Conservation (phyloP, 92 coral and sea anemone genomes). For the Phymanthus crucifer region DNA sequence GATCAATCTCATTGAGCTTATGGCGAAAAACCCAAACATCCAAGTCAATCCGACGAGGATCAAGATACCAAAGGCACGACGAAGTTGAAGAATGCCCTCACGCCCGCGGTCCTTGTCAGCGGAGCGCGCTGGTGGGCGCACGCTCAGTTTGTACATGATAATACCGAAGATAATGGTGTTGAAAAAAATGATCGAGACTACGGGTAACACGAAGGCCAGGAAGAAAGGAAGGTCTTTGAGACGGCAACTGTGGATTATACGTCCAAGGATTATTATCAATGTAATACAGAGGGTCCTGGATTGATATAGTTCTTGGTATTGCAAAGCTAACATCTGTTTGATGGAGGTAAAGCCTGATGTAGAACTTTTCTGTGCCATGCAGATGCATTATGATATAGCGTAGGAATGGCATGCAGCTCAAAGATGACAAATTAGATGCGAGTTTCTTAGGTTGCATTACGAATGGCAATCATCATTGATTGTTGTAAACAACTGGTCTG, state of each 20-base stretch:
- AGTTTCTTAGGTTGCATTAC: no score
- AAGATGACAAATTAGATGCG: no score
- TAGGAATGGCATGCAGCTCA: no score
- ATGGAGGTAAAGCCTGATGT: not conserved
- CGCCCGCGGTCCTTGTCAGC: conserved; percentile 80
- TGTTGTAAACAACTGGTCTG: no score
- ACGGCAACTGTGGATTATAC: conserved; percentile 74
- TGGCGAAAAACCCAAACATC: conserved; percentile 92
- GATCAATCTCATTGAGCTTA: conserved; percentile 77
- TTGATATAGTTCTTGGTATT: not conserved
- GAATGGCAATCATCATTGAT: no score
- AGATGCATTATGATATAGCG: no score
- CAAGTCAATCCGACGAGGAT: conserved; percentile 94
- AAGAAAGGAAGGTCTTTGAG: conserved; percentile 85
- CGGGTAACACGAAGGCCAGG: conserved; percentile 88
- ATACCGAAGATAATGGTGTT: conserved; percentile 75
- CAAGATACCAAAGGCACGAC: conserved; percentile 91
- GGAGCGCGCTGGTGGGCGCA: conserved; percentile 86
- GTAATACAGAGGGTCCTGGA: not conserved
- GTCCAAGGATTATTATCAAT: not conserved
- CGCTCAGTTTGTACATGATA: conserved; percentile 95
- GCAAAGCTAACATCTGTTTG: not conserved
- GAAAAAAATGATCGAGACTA: conserved; percentile 68
- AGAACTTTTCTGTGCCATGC: no score
- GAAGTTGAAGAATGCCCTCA: conserved; percentile 72